Evolutionary conservation across 1,140 invertebrate genomes (phyloP), one percentile per base, ranked within the genome.

Genomic region (Epicauta chinensis): DNA sequence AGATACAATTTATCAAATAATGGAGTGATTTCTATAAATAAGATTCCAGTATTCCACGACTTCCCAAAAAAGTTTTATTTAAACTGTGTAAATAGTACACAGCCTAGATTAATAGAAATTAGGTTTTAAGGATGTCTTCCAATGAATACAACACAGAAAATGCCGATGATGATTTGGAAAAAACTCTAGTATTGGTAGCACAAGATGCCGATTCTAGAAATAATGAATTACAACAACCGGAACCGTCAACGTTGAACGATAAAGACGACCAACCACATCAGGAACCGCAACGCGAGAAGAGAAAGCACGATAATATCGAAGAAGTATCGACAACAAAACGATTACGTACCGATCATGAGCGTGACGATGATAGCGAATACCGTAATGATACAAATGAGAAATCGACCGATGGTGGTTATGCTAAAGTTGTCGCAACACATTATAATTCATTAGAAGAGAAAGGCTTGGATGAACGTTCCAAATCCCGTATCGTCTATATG

Each of bases 401-500:
- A 50, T 11, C 15, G 34, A 38, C 13, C 34, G 14, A 32, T 16
- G 0, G 54, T 16, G 67, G 67, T 6, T 66, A 84, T 61, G 71
- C 77, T 42, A 72, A 69, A 57, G 73, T 89, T 11, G 87, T 93
- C 10, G 89, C 90, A 5, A 77, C 81, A 14, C 90, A 94, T 74
- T 94, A 96, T 65, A 94, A 96, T 72, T 75, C 81, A 31, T 64
- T 92, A 2, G 79, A 86, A 71, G 88, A 98, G 52, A 84, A 84
- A 57, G 92, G 91, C 0, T 67, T 91, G 6, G 79, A 77, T 37
- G 81, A 84, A 55, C 75, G 97, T 41, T 83, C 80, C 53, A 81
- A 91, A 63, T 97, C 93, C 34, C 81, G 89, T 15, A 98, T 99
- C 57, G 87, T 93, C 63, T 86, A 89, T 65, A 78, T 98, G 74